These are phyloP conservation scores for Brachirus orientalis DNA, from an alignment of 2,113 vertebrate genomes.

Conservation along the genomic window DNA sequence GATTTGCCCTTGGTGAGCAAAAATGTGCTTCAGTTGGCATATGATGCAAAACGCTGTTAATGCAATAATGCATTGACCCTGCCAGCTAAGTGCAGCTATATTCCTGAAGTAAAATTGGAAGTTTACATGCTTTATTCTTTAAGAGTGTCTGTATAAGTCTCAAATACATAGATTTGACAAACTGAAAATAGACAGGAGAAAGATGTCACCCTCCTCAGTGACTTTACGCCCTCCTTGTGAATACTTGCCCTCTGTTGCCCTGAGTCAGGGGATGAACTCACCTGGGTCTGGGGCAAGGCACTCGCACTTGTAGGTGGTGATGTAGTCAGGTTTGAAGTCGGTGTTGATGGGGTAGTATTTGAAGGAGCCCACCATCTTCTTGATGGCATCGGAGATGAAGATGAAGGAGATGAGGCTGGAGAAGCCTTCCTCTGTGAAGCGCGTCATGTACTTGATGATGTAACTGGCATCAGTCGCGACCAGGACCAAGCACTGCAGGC, in stretches of 20 bases:
- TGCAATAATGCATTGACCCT: too few relatives aligned
- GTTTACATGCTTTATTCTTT: too few relatives aligned
- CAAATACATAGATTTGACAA: too few relatives aligned
- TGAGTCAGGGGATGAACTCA: slow-evolving; percentile 79
- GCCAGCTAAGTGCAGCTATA: too few relatives aligned
- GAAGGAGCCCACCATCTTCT: slow-evolving; percentile 94
- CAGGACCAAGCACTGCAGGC: slow-evolving; percentile 93
- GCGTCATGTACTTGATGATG: slow-evolving; percentile 98
- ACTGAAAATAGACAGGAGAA: too few relatives aligned
- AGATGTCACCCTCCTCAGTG: too few relatives aligned
- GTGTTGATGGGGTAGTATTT: slow-evolving; percentile 95
- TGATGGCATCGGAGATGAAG: slow-evolving; percentile 97
- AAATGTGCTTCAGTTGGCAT: too few relatives aligned
- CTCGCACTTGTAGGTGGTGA: slow-evolving; percentile 95
- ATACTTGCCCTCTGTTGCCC: slow-evolving; percentile 5
- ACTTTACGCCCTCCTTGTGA: too few relatives aligned
- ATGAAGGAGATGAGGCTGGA: slow-evolving; percentile 99
- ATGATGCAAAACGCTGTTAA: too few relatives aligned
- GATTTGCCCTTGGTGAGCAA: too few relatives aligned
- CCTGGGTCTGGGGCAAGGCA: slow-evolving; percentile 92
- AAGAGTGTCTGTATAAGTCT: too few relatives aligned
- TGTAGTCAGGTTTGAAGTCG: slow-evolving; percentile 91
- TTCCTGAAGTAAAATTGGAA: too few relatives aligned
- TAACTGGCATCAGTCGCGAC: slow-evolving; percentile 95
- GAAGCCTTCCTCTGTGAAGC: slow-evolving; percentile 98